phyloP scores from a whole-genome alignment of 2,113 vertebrate genomes.

The Hemichromis elongatus region DNA sequence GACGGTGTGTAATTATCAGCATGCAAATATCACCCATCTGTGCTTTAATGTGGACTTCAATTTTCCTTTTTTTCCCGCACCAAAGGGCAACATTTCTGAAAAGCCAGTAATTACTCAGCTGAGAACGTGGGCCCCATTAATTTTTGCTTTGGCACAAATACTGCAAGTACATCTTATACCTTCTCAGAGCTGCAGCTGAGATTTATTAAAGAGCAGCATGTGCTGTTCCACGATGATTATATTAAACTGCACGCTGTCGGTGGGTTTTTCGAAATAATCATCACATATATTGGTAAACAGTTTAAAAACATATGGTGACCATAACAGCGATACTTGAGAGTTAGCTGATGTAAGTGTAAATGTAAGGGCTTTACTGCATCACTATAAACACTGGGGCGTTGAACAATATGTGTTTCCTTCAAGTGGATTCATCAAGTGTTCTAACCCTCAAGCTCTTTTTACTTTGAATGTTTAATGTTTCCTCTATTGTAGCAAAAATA shows the following conservation, averaged over 20 bases:
- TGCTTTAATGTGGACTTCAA: constrained; percentile 35
- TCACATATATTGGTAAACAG: background rate
- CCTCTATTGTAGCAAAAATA: background rate
- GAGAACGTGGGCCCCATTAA: constrained; percentile 44
- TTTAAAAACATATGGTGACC: background rate
- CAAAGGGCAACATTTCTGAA: constrained; percentile 54
- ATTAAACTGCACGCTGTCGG: background rate
- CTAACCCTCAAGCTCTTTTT: background rate
- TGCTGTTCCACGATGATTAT: background rate
- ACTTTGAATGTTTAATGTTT: background rate
- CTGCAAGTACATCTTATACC: background rate
- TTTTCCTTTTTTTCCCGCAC: background rate
- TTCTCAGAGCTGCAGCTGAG: constrained; percentile 29
- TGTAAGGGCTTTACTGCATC: background rate
- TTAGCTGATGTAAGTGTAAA: background rate
- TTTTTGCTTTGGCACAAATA: constrained; percentile 41
- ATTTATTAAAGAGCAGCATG: constrained; percentile 46
- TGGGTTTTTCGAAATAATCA: background rate
- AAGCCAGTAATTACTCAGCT: constrained; percentile 57
- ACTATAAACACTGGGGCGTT: background rate
- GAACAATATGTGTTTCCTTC: background rate
- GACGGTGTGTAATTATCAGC: constrained; percentile 44
- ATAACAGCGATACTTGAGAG: constrained; percentile 10
- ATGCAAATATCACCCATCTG: constrained; percentile 55
- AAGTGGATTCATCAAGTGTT: background rate